Evolutionary conservation across 2,113 vertebrate genomes (phyloP).

Genomic region (Passer domesticus): DNA sequence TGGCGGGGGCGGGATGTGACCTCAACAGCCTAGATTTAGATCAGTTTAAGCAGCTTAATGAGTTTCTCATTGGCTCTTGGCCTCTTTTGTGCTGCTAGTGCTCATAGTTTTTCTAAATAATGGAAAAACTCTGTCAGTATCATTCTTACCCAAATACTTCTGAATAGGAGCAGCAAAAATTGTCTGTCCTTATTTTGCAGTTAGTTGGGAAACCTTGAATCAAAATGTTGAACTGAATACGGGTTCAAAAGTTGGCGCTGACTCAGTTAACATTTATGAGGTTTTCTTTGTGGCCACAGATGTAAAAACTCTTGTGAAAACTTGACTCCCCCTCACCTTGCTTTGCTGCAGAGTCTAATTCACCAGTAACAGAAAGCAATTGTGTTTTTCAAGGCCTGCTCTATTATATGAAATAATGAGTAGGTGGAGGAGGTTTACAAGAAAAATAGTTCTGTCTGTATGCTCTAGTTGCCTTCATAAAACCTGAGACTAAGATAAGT

Average conservation of each 20-base stretch:
- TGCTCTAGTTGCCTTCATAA: background rate
- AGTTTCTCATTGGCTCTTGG: constrained; percentile 68
- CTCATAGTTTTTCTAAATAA: constrained; percentile 43
- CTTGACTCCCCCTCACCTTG: constrained; percentile 30
- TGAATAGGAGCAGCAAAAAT: background rate
- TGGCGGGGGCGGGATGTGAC: constrained; percentile 55
- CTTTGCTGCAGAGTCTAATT: constrained; percentile 8
- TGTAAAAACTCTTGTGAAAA: constrained; percentile 50
- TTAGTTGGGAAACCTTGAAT: constrained; percentile 1
- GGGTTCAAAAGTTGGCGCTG: background rate
- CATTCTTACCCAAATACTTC: background rate
- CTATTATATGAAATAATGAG: constrained; percentile 21
- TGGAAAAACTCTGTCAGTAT: constrained; percentile 40
- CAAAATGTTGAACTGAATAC: background rate
- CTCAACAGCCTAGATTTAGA: constrained; percentile 67
- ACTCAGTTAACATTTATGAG: constrained; percentile 32
- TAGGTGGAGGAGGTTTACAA: constrained; percentile 28
- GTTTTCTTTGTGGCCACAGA: constrained; percentile 54
- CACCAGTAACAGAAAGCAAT: constrained; percentile 40
- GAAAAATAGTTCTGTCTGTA: constrained; percentile 20
- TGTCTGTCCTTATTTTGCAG: background rate
- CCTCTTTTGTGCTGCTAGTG: constrained; percentile 53
- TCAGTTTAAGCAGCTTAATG: constrained; percentile 69
- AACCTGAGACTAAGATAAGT: background rate
- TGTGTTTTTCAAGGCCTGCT: constrained; percentile 42